A percentile compares a stretch with the other conserved stretches of the same genome.
Evolutionary conservation across 2,797 vertebrate genomes (phyloP).

Genomic region (Platalea minor): DNA sequence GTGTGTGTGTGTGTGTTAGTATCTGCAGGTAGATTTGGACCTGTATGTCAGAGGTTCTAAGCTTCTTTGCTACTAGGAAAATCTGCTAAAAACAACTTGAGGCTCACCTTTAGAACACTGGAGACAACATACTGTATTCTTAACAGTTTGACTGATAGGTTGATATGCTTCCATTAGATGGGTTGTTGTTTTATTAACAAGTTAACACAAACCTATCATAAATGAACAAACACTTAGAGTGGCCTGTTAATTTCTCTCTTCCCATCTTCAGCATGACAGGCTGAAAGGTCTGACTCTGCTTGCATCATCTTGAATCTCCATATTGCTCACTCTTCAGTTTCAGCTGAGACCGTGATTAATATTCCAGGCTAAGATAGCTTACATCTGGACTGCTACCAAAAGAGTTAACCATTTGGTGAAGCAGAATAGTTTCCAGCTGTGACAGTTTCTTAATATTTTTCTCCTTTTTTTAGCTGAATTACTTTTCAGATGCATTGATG

Average conservation of each 20-base stretch:
- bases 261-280: neutral
- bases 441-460: neutral
- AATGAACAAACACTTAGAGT: neutral
- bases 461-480: neutral
- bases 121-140: neutral
- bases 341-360: slow-evolving; percentile 2
- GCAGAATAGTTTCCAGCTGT: neutral
- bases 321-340: slow-evolving; percentile 34
- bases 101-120: neutral
- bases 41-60: neutral
- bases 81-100: neutral
- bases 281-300: slow-evolving; percentile 5
- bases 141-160: neutral
- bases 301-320: neutral
- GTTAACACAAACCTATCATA: neutral
- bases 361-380: neutral
- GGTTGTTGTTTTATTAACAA: slow-evolving; percentile 1
- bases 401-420: slow-evolving; percentile 16
- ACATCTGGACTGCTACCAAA: neutral
- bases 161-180: neutral
- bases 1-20: neutral
- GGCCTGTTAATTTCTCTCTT: neutral
- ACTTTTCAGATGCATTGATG: neutral
- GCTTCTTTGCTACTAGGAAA: neutral
- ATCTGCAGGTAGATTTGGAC: neutral